phyloP scores from a whole-genome alignment of 2,113 vertebrate genomes.

The Dasyurus viverrinus region DNA sequence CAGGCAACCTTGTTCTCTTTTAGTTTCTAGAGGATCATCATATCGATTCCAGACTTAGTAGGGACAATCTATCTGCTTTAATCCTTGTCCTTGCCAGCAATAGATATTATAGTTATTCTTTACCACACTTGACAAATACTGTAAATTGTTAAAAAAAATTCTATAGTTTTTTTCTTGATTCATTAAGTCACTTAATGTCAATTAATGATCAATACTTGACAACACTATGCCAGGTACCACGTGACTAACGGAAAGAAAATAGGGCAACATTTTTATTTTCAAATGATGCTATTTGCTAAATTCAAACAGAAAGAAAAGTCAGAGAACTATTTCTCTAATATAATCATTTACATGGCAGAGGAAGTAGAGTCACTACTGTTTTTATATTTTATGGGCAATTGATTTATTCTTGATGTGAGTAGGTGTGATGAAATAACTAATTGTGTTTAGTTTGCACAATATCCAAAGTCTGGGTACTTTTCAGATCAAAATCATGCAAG shows the following conservation, averaged over 20 bases:
- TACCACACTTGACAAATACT: neutral
- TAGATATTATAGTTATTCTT: neutral
- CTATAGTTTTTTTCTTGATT: neutral
- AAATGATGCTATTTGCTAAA: neutral
- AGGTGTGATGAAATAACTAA: neutral
- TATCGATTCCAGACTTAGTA: neutral
- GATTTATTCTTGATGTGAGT: neutral
- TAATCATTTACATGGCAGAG: constrained; percentile 6
- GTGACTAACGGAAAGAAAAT: constrained; percentile 48
- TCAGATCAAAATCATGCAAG: neutral
- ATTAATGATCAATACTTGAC: constrained; percentile 59
- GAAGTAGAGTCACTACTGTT: constrained; percentile 8
- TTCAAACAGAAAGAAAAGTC: constrained; percentile 33
- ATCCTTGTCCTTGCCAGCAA: neutral
- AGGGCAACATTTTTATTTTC: constrained; percentile 49
- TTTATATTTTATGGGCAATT: neutral
- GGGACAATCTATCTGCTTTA: neutral
- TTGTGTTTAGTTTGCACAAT: neutral
- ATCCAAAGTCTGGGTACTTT: neutral
- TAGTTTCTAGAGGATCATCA: neutral
- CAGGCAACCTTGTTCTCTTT: neutral
- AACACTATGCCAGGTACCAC: constrained; percentile 19
- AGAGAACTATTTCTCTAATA: neutral
- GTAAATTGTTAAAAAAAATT: neutral
- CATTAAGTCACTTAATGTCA: constrained; percentile 37